Conservation (phyloP, 2,113 vertebrate genomes). For the Xenotilapia leptura region DNA sequence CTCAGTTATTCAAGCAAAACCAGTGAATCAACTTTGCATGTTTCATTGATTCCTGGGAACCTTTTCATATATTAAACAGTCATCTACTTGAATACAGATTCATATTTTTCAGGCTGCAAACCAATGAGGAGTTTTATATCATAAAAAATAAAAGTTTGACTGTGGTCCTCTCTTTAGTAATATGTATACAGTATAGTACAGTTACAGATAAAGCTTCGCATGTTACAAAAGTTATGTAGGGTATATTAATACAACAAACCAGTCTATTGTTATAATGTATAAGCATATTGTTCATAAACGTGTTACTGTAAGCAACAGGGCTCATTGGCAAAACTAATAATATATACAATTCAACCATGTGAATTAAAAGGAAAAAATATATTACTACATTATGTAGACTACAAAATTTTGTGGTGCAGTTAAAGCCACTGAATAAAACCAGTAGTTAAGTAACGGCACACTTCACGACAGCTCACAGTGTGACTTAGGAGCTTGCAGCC, state of each 20-base stretch:
- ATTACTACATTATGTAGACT: neutral
- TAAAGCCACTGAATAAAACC: neutral
- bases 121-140: neutral
- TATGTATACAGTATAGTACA: neutral
- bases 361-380: neutral
- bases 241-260: neutral
- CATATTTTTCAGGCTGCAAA: neutral
- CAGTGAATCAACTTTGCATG: conserved; percentile 33
- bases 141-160: neutral
- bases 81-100: conserved; percentile 31
- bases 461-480: neutral
- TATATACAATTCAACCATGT: neutral
- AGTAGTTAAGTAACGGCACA: neutral
- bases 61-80: conserved; percentile 19
- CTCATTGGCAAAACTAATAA: neutral
- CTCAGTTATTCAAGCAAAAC: conserved; percentile 53
- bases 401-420: neutral
- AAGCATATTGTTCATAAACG: neutral
- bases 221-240: neutral
- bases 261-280: neutral
- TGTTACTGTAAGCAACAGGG: neutral
- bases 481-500: neutral
- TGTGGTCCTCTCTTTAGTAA: neutral
- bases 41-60: conserved; percentile 34
- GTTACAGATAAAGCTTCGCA: neutral